Base-by-base conservation (phyloP, 2,113 vertebrate genomes). In the Polyodon spathula region DNA sequence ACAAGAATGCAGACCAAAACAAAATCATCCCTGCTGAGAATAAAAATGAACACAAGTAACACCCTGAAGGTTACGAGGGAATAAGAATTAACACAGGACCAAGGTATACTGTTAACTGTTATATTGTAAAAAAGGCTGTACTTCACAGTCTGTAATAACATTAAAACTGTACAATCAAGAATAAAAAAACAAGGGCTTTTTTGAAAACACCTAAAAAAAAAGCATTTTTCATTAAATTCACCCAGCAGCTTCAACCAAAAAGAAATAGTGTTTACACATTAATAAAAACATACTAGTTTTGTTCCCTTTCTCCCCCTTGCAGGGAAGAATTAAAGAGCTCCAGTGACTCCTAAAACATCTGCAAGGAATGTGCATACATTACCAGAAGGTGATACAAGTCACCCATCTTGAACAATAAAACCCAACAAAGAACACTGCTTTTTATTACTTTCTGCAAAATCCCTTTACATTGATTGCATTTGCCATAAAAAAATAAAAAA, bases 121-220 rank as follows among this genome's bases (percentile, higher is more conserved):
- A 74, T 74, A 76, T 76, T 78, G 72, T 71, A 68, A 70, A 63
- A 73, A 75, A 75, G 72, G 61, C 62, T 46, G 1, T 63, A 60
- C 58, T 60, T 62, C 60, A 62, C 60, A 62, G 50, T 62, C 63
- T 71, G 64, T 62, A 65, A 71, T 64, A 67, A 64, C 71, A 62
- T 65, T 73, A 64, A 68, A 78, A 78, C 73, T 73, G 73, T 78
- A 78, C 76, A 78, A 71, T 71, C 65, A 58, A 66, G 59, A 76
- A 76, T 68, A 68, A 72, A 72, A 74, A 72, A 56, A 59, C 41
- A 59, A 60, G 58, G 63, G 40, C 56, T 63, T 60, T 63, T 64
- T 40, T 54, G 60, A 64, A 63, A 67, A 73, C 56, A 60, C 65
- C 66, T 59, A 57, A 43, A 58, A 63, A 62, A 72, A 60, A 65